Evolutionary conservation across 2,888 invertebrate species (phyloP), one percentile per base, ranked within the genome.

Genomic region (Caenorhabditis sp.): DNA sequence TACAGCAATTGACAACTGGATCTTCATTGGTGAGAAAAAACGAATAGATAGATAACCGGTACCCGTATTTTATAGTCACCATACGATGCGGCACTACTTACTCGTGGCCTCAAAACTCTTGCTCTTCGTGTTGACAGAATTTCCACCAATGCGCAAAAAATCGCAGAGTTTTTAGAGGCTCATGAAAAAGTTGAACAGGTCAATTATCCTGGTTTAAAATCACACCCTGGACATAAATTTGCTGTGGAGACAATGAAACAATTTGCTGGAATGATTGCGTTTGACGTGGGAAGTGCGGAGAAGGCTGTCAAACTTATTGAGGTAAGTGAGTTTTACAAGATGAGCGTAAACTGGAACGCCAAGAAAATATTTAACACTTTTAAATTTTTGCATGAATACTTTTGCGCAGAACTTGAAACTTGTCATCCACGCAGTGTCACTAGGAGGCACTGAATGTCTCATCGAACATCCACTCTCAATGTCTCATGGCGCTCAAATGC

Each of bases 241-340:
- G 81, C 83, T 3, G 69, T 63, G 49, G 61, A 76, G 26, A 70
- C 70, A 5, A 70, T 76, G 77, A 70, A 68, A n/a, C 59, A 72
- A n/a, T 83, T 79, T 65, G 67, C 79, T 14, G 84, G 84, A 59
- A 83, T 83, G 81, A 77, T 84, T 54, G 74, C 76, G 12, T 79
- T 82, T 55, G 81, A 81, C 51, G 63, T 84, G 21, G 79, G 74
- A 21, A 70, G 68, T 21, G 72, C 71, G 12, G 66, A 74, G 26
- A 73, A 71, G 14, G 73, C 76, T n/a, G 79, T 80, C 36, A 68
- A 66, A 14, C 60, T 77, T 10, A 63, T 82, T n/a, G 77, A 80
- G 71, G 79, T 78, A 1, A 0, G 12, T 49, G n/a, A n/a, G n/a
- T n/a, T n/a, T n/a, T n/a, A n/a, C n/a, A n/a, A n/a, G 19, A 49